Evolutionary conservation across 23 tunicate species (phyloP), one percentile per base, ranked within the genome.

Genomic region (Styela plicata): DNA sequence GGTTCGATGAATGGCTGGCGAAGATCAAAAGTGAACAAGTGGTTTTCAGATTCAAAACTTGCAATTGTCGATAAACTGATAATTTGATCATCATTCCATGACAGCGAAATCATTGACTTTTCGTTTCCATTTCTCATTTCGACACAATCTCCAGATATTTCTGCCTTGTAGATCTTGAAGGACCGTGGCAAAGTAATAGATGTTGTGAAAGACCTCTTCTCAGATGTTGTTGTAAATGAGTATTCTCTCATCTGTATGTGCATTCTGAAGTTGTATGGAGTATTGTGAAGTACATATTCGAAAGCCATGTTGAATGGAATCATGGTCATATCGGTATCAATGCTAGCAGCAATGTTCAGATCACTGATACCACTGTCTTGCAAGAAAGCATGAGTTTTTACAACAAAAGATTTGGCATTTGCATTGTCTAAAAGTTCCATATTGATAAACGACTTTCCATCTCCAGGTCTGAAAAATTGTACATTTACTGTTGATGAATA

Each of bases 391-490:
- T 71, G 67, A 20, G 63, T 64, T 23, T 63, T 64, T 2, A 81
- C 29, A 33, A 36, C 25, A 24, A 89, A 63, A 20, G 61, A n/a
- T 25, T 74, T 30, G 30, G 36, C 24, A 34, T 28, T 53, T 31
- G 26, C 88, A 76, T 80, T 74, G 79, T 89, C 87, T 27, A 19
- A 26, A 17, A 87, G 24, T 18, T 34, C 23, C 34, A 83, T 36
- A n/a, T 63, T 35, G 1, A 82, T 35, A 2, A 63, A 21, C 18
- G 91, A 87, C 37, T 82, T 87, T 31, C 91, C 91, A 64, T 75
- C 63, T 73, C 21, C 36, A 21, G 63, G 76, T 63, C 73, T 29
- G 64, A 87, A 82, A 27, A 81, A 35, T 18, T 69, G 36, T 19
- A 87, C 27, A 2, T 65, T 37, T 2, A 86, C 19, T 13, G 33